Percentiles rank a stretch among this genome's conserved stretches.
These are phyloP conservation scores for Potorous gilbertii DNA, from an alignment of 2,797 vertebrate genomes.

Conservation along the genomic window DNA sequence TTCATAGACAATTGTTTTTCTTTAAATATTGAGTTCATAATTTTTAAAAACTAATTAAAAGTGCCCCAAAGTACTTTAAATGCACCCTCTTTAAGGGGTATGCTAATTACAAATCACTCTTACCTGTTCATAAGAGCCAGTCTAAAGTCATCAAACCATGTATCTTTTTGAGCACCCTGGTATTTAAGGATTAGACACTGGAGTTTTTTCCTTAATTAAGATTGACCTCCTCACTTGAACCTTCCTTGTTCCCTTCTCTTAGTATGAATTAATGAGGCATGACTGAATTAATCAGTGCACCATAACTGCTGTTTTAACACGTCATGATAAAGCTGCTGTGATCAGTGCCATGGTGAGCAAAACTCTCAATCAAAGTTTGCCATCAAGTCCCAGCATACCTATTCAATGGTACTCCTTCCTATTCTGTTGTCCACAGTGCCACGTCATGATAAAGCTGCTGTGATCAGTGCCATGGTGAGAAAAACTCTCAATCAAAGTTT, in stretches of 20 bases:
- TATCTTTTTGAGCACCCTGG: not conserved
- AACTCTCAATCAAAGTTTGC: not conserved
- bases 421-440: conserved; percentile 8
- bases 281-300: not conserved
- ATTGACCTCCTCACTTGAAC: not conserved
- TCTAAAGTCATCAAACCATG: not conserved
- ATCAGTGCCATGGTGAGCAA: not conserved
- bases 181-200: not conserved
- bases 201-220: conserved; percentile 5
- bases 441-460: too few relatives aligned
- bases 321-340: not conserved
- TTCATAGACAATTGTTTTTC: not conserved
- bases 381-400: not conserved
- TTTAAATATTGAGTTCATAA: not conserved
- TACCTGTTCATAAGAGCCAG: not conserved
- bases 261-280: not conserved
- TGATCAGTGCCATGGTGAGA: not conserved
- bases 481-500: not conserved
- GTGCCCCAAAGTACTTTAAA: not conserved
- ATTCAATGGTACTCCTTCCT: not conserved
- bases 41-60: not conserved
- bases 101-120: conserved; percentile 32
- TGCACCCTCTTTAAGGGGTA: not conserved
- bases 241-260: not conserved
- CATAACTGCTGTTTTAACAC: not conserved